These are phyloP conservation scores for Romanomermis culicivorax DNA, from an alignment of 2,888 invertebrate species.

Conservation along the genomic window DNA sequence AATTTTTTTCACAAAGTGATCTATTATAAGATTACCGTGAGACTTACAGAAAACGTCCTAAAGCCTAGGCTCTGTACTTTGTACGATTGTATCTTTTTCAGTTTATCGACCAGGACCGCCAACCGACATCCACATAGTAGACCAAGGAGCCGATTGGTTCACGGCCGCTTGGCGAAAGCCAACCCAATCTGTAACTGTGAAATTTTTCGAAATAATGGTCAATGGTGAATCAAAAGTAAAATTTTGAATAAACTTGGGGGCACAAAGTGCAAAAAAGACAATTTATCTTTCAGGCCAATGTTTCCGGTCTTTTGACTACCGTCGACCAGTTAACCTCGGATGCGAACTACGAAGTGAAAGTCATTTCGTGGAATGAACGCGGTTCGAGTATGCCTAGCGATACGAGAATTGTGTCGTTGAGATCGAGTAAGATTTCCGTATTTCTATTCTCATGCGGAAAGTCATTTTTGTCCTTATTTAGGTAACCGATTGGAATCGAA, in stretches of 20 bases:
- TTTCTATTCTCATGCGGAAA: neutral
- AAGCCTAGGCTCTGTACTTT: too few relatives aligned
- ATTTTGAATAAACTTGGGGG: too few relatives aligned
- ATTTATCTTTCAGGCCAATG: conserved; percentile 4
- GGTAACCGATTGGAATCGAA: too few relatives aligned
- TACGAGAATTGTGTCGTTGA: neutral
- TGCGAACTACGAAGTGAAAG: conserved; percentile 2
- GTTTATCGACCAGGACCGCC: neutral
- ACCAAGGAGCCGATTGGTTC: neutral
- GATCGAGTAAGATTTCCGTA: neutral
- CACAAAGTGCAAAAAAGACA: too few relatives aligned
- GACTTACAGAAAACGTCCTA: too few relatives aligned
- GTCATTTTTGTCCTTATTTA: too few relatives aligned
- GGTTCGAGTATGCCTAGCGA: conserved; percentile 3
- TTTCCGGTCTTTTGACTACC: neutral
- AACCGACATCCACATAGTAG: neutral
- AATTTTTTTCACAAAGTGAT: too few relatives aligned
- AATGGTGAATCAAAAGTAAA: neutral
- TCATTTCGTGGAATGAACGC: conserved; percentile 1
- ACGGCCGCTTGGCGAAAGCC: neutral
- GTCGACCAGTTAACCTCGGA: neutral
- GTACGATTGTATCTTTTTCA: neutral
- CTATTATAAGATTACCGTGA: too few relatives aligned
- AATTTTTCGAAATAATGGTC: neutral
- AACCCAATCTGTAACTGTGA: neutral